Evolutionary conservation across 2,797 vertebrate species (phyloP).

Genomic region (Myoxocephalus aenaeus): DNA sequence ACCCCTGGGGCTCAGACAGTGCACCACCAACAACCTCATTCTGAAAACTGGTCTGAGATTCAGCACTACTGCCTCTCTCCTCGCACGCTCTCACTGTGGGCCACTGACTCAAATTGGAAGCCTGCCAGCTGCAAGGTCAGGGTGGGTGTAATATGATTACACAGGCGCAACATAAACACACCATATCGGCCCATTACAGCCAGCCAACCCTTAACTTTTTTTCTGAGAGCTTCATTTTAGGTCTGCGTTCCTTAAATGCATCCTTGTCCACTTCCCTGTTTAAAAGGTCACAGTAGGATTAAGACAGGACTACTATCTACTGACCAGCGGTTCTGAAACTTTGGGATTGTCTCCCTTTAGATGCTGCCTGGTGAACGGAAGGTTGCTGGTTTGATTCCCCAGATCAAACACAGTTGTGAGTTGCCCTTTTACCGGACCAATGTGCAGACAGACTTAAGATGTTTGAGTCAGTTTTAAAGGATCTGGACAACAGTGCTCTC

Average conservation of each 20-base stretch:
- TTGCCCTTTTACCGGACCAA: background rate
- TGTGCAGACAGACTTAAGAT: background rate
- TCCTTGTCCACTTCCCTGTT: constrained; percentile 21
- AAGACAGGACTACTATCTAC: constrained; percentile 24
- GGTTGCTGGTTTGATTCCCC: constrained; percentile 11
- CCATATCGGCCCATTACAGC: constrained; percentile 33
- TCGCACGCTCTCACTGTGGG: constrained; percentile 40
- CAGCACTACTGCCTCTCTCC: constrained; percentile 18
- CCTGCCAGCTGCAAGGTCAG: constrained; percentile 61
- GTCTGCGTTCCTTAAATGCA: constrained; percentile 28
- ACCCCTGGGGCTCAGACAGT: constrained; percentile 52
- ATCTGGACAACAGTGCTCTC: background rate
- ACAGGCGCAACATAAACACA: constrained; percentile 44
- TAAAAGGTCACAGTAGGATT: constrained; percentile 46
- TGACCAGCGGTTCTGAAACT: constrained; percentile 21
- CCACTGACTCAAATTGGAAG: constrained; percentile 56
- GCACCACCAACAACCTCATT: constrained; percentile 42
- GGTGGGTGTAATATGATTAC: constrained; percentile 44
- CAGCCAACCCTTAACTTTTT: constrained; percentile 11
- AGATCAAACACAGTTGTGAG: background rate
- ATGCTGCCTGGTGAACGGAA: background rate
- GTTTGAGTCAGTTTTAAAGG: background rate
- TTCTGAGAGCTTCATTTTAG: constrained; percentile 21
- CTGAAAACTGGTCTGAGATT: constrained; percentile 46
- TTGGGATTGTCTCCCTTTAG: constrained; percentile 16